Evolutionary conservation across 2,888 invertebrate genomes (phyloP).

Genomic region (Linnaemya vulpina): DNA sequence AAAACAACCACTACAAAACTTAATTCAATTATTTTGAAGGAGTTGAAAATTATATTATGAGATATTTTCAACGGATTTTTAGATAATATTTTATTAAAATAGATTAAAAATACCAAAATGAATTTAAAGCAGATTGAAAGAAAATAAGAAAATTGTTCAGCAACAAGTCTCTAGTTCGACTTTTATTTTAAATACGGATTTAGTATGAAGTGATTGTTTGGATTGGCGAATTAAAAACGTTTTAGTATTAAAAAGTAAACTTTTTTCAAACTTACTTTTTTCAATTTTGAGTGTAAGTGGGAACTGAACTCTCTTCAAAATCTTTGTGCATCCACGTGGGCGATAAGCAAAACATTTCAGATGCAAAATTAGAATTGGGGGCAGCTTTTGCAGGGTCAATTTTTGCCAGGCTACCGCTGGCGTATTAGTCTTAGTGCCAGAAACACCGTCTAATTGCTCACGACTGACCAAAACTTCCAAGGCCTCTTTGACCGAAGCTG

Average conservation of each 20-base stretch:
- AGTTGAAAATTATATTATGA: neutral
- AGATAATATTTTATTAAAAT: no score
- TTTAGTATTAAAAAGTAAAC: no score
- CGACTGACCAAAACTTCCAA: constrained; percentile 92
- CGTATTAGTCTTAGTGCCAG: constrained; percentile 90
- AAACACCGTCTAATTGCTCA: constrained; percentile 94
- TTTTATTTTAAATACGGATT: no score
- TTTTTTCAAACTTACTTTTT: constrained; percentile 86
- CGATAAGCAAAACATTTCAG: constrained; percentile 97
- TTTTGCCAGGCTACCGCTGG: constrained; percentile 95
- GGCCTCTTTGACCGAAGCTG: constrained; percentile 92
- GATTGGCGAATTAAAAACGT: no score
- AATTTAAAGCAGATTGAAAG: no score
- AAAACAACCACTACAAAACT: no score
- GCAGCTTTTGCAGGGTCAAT: constrained; percentile 93
- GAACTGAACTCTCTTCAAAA: constrained; percentile 95
- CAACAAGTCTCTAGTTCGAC: no score
- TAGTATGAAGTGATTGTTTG: no score
- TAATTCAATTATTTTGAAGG: no score
- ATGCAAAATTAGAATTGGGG: constrained; percentile 94
- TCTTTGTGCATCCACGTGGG: constrained; percentile 94
- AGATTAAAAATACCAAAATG: no score
- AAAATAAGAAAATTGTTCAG: no score
- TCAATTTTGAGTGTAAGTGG: constrained; percentile 95
- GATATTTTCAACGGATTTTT: no score